These are phyloP conservation scores for Labeo rohita DNA, from an alignment of 2,113 vertebrate genomes.

Conservation along the genomic window DNA sequence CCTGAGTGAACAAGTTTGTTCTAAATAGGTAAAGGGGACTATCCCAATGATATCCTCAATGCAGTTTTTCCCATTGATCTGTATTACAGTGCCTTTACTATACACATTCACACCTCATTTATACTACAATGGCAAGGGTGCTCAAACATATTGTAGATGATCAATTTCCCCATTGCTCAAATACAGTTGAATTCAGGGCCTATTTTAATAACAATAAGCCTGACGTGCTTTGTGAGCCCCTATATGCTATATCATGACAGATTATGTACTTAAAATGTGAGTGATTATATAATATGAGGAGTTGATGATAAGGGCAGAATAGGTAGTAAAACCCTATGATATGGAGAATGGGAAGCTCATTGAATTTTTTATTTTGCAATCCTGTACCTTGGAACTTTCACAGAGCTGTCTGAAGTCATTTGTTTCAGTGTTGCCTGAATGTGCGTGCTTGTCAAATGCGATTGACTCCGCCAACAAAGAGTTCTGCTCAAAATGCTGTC, in stretches of 20 bases:
- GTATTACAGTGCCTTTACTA: neutral
- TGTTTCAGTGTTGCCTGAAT: conserved; percentile 65
- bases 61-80: neutral
- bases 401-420: conserved; percentile 63
- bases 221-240: neutral
- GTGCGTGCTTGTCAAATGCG: conserved; percentile 65
- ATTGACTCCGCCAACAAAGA: conserved; percentile 58
- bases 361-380: conserved; percentile 24
- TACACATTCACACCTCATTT: neutral
- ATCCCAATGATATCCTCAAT: neutral
- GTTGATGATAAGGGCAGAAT: conserved; percentile 27
- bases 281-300: conserved; percentile 10
- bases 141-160: neutral
- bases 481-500: conserved; percentile 32
- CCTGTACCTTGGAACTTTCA: conserved; percentile 41
- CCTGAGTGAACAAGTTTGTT: conserved; percentile 4
- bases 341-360: conserved; percentile 33
- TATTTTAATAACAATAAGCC: conserved; percentile 8
- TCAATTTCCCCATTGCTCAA: neutral
- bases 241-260: conserved; percentile 23
- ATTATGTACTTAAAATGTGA: conserved; percentile 23
- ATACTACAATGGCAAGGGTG: neutral
- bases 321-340: conserved; percentile 24
- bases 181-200: neutral
- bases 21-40: neutral